Evolutionary conservation across 2,113 vertebrate species (phyloP), one percentile per base, ranked within the genome.

Genomic region (Mirza zaza): DNA sequence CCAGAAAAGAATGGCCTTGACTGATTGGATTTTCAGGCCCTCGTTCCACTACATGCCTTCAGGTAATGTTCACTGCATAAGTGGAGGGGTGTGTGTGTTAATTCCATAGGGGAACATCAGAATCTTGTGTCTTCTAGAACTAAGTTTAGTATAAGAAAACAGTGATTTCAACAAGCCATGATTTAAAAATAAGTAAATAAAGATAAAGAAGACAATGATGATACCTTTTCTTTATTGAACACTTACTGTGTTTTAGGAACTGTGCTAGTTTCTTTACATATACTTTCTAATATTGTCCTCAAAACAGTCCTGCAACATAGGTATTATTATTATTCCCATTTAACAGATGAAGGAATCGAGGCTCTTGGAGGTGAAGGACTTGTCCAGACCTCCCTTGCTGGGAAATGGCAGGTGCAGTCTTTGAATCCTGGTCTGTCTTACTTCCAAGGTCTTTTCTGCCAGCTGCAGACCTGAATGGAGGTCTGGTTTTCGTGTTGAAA

Each of bases 51-150:
- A 71, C 27, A 3, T 32, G 6, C 27, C 52, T 76, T 71, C 12
- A 9, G 65, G 29, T 27, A 6, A 17, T 8, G 27, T 34, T 80
- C 52, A 17, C n/a, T 5, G 0, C 4, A 0, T 55, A 23, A 2
- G 27, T 20, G 20, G 23, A n/a, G 27, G 27, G 3, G 21, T 13
- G 45, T 18, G 59, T 61, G 25, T 61, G 59, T 84, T 29, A 39
- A 45, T 87, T 65, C 59, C 5, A 1, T 21, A 3, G 8, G 9
- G 42, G 27, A 45, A 45, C 12, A 0, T 25, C 71, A 32, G 85
- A 27, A 27, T 48, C 59, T 18, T 36, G 39, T 27, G 17, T 7
- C 18, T 39, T 55, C 42, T n/a, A 36, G 32, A 48, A 20, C 34
- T 17, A 12, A n/a, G 15, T 20, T 55, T 42, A 27, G 27, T 52